Evolutionary conservation across 2,113 vertebrate genomes (phyloP).

Genomic region (Enhydra lutris): DNA sequence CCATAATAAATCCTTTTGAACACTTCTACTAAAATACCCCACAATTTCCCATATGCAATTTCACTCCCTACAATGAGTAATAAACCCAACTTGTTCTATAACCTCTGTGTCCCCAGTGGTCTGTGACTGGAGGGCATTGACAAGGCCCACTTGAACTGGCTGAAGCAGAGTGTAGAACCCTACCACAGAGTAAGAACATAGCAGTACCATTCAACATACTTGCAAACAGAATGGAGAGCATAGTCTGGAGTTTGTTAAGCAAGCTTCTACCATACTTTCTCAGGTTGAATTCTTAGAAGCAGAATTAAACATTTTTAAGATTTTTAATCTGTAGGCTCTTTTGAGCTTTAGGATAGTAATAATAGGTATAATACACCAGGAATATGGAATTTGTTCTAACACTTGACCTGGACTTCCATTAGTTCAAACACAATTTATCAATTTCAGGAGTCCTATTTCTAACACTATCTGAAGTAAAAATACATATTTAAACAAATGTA

Average conservation of each 20-base stretch:
- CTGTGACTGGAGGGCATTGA: not conserved
- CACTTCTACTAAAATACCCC: not conserved
- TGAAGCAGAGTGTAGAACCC: not conserved
- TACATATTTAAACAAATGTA: not conserved
- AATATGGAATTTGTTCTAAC: not conserved
- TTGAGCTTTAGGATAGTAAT: not conserved
- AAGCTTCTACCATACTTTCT: not conserved
- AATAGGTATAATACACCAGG: not conserved
- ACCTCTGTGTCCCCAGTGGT: not conserved
- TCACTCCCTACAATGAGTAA: not conserved
- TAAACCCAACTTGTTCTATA: not conserved
- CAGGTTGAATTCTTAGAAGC: not conserved
- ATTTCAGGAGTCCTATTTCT: not conserved
- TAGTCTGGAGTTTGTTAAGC: not conserved
- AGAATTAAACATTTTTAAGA: not conserved
- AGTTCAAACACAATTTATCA: not conserved
- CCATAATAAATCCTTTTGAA: not conserved
- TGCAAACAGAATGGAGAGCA: not conserved
- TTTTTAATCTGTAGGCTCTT: not conserved
- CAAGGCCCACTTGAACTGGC: not conserved
- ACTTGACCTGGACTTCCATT: not conserved
- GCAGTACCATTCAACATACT: accelerated
- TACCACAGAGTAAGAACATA: not conserved
- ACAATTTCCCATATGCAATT: not conserved
- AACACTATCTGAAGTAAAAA: not conserved